These are phyloP conservation scores for Hepsetus odoe DNA, from an alignment of 2,113 vertebrate genomes.

Conservation along the genomic window DNA sequence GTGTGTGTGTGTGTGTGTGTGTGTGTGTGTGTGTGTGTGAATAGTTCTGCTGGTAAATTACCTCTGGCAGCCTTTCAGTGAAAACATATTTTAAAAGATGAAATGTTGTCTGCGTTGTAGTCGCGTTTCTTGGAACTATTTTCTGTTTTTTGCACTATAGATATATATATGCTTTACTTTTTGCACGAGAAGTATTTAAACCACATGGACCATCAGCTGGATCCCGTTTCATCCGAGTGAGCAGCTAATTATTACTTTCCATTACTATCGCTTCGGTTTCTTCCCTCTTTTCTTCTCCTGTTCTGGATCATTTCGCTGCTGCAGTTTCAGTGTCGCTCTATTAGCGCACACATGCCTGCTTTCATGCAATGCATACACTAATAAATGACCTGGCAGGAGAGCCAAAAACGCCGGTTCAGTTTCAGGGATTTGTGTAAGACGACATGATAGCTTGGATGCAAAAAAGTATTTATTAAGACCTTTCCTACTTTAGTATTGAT, in stretches of 20 bases:
- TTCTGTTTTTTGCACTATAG: background rate
- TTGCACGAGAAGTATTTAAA: conserved; percentile 2
- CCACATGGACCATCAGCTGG: background rate
- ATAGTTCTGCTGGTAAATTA: background rate
- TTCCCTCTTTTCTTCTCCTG: background rate
- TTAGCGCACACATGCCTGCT: too few relatives aligned
- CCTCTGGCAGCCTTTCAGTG: conserved; percentile 1
- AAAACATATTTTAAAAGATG: conserved; percentile 3
- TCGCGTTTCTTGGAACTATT: background rate
- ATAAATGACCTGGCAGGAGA: too few relatives aligned
- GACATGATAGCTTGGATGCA: too few relatives aligned
- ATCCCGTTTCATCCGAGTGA: background rate
- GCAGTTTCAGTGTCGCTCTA: too few relatives aligned
- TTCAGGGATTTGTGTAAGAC: too few relatives aligned
- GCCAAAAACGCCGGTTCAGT: too few relatives aligned
- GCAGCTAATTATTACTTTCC: background rate
- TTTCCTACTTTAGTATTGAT: too few relatives aligned
- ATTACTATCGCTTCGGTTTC: background rate
- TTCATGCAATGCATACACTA: too few relatives aligned
- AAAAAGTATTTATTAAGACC: too few relatives aligned
- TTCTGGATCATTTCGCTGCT: too few relatives aligned
- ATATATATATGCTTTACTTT: background rate
- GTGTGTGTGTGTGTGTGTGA: too few relatives aligned
- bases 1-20: too few relatives aligned
- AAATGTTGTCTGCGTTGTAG: background rate